Evolutionary conservation across 2,888 invertebrate species (phyloP), one percentile per base, ranked within the genome.

Genomic region (Perizoma flavofasciatum): DNA sequence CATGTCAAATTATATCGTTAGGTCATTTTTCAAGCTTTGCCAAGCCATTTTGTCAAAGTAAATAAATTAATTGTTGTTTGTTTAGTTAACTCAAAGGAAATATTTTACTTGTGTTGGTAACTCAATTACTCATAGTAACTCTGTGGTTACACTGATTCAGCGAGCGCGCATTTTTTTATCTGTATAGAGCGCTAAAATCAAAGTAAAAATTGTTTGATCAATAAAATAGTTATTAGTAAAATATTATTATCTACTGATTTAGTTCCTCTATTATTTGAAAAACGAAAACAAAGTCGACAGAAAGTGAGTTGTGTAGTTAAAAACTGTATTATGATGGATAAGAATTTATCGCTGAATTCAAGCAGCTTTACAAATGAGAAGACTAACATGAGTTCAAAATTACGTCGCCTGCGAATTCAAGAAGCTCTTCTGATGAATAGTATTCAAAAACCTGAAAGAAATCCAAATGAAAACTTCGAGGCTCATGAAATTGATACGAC

Each of bases 371-470:
- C 45, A 41, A 55, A 48, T 11, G 60, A 58, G 49, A 61, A 63
- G 22, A 55, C 63, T 41, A 74, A 66, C 66, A 57, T 79, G 6
- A 43, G 66, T 10, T 82, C 85, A 7, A 85, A 82, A 72, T 54
- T 89, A 50, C 79, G 84, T 67, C 74, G 88, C 63, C 69, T 91
- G 41, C 86, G 85, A 80, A 87, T 91, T 65, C 88, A 90, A 71
- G 89, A 90, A 80, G 77, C 72, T 65, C 61, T 89, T 51, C 68
- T 88, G 22, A 44, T 73, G 34, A 80, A 85, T 59, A 72, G 69
- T 43, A 32, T 71, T 41, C 61, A 61, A 55, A 68, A 71, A 47
- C 33, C 49, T 37, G 52, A 48, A 48, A 60, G 37, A n/a, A 49
- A 55, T 55, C 9, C 32, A 33, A 50, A 51, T 46, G 8, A 39